These are phyloP conservation scores for Hyles vespertilio DNA, from an alignment of 1,140 invertebrate genomes.

Conservation along the genomic window DNA sequence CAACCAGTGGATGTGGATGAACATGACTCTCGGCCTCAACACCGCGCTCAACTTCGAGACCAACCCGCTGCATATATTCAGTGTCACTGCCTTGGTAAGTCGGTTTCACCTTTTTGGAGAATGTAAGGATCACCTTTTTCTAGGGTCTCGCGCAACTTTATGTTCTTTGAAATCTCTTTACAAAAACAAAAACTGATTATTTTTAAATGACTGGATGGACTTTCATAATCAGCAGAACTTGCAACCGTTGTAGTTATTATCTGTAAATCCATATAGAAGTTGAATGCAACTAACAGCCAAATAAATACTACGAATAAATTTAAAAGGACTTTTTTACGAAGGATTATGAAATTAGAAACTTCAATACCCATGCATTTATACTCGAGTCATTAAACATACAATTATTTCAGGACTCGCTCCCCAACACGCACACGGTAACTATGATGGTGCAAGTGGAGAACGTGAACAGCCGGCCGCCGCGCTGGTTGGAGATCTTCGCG, in stretches of 20 bases:
- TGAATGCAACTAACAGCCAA: too few species aligned
- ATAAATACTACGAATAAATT: too few species aligned
- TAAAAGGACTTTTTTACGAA: too few species aligned
- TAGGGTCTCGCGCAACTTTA: too few species aligned
- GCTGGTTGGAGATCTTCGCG: constrained; percentile 72
- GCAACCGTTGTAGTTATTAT: too few species aligned
- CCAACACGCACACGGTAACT: constrained; percentile 61
- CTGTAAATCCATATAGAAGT: too few species aligned
- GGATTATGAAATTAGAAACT: too few species aligned
- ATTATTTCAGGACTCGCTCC: constrained; percentile 57
- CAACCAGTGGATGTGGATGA: constrained; percentile 44
- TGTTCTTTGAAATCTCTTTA: too few species aligned
- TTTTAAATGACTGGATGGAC: too few species aligned
- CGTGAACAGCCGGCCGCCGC: constrained; percentile 71
- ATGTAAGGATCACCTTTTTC: too few species aligned
- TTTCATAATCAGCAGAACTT: too few species aligned
- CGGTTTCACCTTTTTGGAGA: neutral
- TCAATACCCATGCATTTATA: neutral
- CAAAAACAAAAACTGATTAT: too few species aligned
- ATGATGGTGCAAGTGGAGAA: constrained; percentile 75
- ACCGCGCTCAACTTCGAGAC: constrained; percentile 46
- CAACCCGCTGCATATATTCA: constrained; percentile 63
- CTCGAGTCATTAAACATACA: neutral
- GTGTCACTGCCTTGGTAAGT: constrained; percentile 59
- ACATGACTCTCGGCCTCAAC: constrained; percentile 45